phyloP scores from a whole-genome alignment of 2,888 invertebrate genomes.

The Mechanitis mazaeus region DNA sequence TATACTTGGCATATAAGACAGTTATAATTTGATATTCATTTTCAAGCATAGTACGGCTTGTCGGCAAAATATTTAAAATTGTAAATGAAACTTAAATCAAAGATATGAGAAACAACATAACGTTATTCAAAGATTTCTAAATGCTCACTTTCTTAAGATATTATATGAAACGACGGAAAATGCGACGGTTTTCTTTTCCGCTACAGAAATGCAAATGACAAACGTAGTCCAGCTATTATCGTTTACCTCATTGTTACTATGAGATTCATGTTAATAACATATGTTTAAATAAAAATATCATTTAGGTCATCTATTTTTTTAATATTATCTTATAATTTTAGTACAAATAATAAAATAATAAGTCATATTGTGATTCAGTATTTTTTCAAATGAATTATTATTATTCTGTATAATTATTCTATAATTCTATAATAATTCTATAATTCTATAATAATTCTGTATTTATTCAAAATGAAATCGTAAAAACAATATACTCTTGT shows the following conservation, averaged over 20 bases:
- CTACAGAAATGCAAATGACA: constrained; percentile 60
- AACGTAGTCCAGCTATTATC: constrained; percentile 32
- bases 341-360: too few species aligned
- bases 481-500: background rate
- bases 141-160: constrained; percentile 55
- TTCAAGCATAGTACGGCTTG: background rate
- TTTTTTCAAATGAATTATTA: too few species aligned
- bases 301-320: too few species aligned
- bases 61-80: background rate
- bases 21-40: background rate
- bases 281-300: too few species aligned
- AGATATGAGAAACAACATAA: background rate
- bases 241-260: constrained; percentile 29
- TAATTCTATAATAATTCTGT: too few species aligned
- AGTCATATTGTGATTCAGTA: too few species aligned
- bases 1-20: constrained; percentile 16
- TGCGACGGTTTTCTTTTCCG: constrained; percentile 55
- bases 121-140: constrained; percentile 43
- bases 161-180: constrained; percentile 49
- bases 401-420: too few species aligned
- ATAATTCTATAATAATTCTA: too few species aligned
- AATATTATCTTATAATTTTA: too few species aligned
- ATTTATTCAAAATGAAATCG: constrained; percentile 25
- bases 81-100: too few species aligned
- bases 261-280: constrained; percentile 19